Percentiles rank a stretch among this genome's conserved stretches.
Conservation (phyloP, 2,113 vertebrate species). For the Nothocercus nigrocapillus region DNA sequence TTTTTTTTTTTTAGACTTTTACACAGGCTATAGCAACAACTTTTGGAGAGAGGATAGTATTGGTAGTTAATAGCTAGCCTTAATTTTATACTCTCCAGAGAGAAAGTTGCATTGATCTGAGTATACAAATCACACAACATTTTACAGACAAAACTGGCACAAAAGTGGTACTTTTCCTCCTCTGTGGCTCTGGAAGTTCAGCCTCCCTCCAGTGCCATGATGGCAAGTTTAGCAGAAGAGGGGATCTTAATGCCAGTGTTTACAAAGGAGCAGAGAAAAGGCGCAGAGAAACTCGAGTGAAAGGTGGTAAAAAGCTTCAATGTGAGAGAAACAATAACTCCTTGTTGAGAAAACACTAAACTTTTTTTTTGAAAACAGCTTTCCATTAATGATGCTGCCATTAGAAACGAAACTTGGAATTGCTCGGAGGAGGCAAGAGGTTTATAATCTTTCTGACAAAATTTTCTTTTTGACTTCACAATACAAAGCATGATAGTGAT, state of each 20-base stretch:
- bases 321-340: slow-evolving; percentile 66
- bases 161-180: not conserved
- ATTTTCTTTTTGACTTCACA: not conserved
- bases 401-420: slow-evolving; percentile 11
- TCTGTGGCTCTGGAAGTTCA: not conserved
- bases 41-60: not conserved
- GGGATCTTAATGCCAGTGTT: not conserved
- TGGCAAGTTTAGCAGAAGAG: not conserved
- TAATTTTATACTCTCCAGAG: not conserved
- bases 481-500: not conserved
- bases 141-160: not conserved
- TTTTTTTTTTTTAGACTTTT: not conserved
- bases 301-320: not conserved
- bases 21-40: not conserved
- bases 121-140: not conserved
- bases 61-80: not conserved
- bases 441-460: not conserved
- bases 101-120: not conserved
- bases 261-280: not conserved
- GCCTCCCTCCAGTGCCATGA: not conserved
- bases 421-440: not conserved
- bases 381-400: not conserved
- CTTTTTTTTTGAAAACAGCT: slow-evolving; percentile 38
- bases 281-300: not conserved
- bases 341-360: slow-evolving; percentile 49